Conservation (phyloP, 2,888 invertebrate genomes). For the Schrankia costaestrigalis region DNA sequence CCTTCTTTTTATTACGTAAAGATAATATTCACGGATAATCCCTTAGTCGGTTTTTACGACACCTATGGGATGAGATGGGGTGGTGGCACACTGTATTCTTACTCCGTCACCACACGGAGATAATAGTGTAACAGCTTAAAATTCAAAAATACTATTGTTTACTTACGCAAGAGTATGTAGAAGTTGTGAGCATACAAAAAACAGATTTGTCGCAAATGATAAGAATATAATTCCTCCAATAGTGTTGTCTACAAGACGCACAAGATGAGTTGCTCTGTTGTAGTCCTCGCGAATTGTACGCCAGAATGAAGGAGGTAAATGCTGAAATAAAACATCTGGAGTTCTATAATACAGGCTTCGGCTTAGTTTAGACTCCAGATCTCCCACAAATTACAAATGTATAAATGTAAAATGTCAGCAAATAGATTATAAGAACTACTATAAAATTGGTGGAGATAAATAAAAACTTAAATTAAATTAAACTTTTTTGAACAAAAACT, state of each 20-base stretch:
- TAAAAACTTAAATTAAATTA: no score
- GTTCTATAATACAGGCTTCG: no score
- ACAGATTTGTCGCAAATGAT: slow-evolving; percentile 86
- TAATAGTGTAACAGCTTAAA: not conserved
- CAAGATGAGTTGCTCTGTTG: slow-evolving; percentile 80
- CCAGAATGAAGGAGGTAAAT: slow-evolving; percentile 84
- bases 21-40: no score
- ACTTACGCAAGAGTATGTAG: slow-evolving; percentile 85
- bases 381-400: no score
- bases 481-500: no score
- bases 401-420: no score
- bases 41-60: no score
- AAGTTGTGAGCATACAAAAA: slow-evolving; percentile 86
- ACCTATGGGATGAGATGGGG: not conserved
- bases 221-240: slow-evolving; percentile 83
- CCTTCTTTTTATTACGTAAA: no score
- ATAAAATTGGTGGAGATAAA: no score
- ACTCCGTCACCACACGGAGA: not conserved
- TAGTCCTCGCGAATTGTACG: slow-evolving; percentile 83
- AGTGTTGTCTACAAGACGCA: slow-evolving; percentile 82
- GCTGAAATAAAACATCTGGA: slow-evolving; percentile 55
- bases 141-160: not conserved
- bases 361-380: no score
- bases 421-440: no score
- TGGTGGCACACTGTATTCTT: no score